Base-by-base conservation (phyloP, 2,113 vertebrate genomes). In the Galemys pyrenaicus region DNA sequence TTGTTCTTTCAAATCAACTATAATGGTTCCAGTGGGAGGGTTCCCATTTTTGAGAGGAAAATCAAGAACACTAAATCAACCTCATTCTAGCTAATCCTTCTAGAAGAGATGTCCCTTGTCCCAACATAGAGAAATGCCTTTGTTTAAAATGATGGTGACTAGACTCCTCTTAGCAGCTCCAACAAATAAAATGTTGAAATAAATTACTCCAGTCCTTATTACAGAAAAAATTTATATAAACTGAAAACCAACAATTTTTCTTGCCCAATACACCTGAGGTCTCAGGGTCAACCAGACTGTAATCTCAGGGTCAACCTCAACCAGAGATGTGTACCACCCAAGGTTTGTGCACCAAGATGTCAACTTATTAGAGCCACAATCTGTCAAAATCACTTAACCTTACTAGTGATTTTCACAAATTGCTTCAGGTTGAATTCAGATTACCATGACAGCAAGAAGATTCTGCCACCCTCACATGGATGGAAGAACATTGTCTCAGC, bases 251-350 rank as follows among this genome's bases (percentile, higher is more conserved):
- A 6, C 17, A n/a, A 30, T 32, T 73, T 35, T 91, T 28, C 28
- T 37, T 32, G 44, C 35, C 24, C 16, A 8, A 4, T 30, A 54
- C 41, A 46, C 15, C 2, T 11, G 0, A 70, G 32, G 1, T 49
- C 39, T n/a, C 28, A 35, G 30, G 10, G 2, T 2, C 77, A 19
- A 28, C 8, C 8, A 5, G 49, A 28, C 26, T 71, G 44, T 44
- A 20, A 84, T 54, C 79, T n/a, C 10, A 28, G 8, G 10, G 15
- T n/a, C 32, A 65, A 20, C 9, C 0, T 1, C 20, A 41, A 6
- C 17, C 11, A 11, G 39, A 62, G 24, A 8, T 3, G 39, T 1
- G 28, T 0, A 30, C 3, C 54, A 24, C 19, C 44, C 1, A 10
- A 39, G 64, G 37, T 41, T 30, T 17, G 0, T 10, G 51, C 49